Evolutionary conservation across 2,888 invertebrate species (phyloP), one percentile per base, ranked within the genome.

Genomic region (Parelbella ahira): DNA sequence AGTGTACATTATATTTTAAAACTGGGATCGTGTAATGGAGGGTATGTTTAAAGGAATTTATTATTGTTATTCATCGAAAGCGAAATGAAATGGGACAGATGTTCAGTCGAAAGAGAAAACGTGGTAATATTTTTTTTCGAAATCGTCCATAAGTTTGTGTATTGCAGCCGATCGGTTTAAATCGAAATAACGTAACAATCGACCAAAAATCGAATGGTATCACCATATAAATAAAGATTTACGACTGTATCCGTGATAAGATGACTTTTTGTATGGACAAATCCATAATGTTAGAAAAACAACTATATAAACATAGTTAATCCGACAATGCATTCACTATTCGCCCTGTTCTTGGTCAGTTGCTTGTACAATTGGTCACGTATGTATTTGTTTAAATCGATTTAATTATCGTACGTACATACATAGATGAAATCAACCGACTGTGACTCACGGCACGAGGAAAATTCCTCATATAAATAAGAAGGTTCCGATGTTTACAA

Each of bases 391-490:
- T 39, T 32, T 18, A 24, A 11, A 18, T 8, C 11, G 3, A 39
- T 32, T 19, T 24, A 32, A 32, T 25, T 25, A 25, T 32, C 30
- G 23, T 23, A 19, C 9, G 25, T 25, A 20, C 8, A 19, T 11
- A 9, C 39, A 19, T 20, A 13, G n/a, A n/a, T n/a, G n/a, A n/a
- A n/a, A n/a, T n/a, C n/a, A n/a, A n/a, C n/a, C n/a, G n/a, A n/a
- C n/a, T n/a, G 11, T 39, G 39, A 39, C 12, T 39, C 39, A 39
- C 19, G 8, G 9, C n/a, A 30, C 5, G 19, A 32, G 32, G 39
- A 39, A 39, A 32, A 39, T 25, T 21, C 7, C 19, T 23, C 11
- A 25, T 19, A 9, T 25, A 19, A 38, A 38, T 15, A 38, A 38
- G 6, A 12, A 23, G 25, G 7, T 13, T 23, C 8, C 8, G n/a